phyloP scores from a whole-genome alignment of 2,888 invertebrate species.

The Metallyticus violacea region DNA sequence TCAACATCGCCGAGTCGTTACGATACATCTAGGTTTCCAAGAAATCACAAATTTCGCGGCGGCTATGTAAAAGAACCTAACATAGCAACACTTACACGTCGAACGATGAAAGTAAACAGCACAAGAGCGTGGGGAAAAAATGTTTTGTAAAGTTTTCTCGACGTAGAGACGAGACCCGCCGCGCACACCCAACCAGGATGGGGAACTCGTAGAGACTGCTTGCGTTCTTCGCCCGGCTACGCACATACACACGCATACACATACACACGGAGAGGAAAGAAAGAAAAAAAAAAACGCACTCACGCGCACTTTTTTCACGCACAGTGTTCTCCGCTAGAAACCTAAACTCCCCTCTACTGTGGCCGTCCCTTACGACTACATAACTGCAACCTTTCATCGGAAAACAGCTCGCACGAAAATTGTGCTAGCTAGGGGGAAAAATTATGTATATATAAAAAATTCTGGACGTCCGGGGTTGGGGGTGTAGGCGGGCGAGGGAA shows the following conservation, averaged over 20 bases:
- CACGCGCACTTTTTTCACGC: slow-evolving; percentile 44
- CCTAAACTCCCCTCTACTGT: not conserved
- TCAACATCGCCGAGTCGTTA: not conserved
- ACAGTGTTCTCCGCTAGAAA: slow-evolving; percentile 32
- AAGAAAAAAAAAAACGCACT: slow-evolving; percentile 23
- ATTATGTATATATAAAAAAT: not conserved
- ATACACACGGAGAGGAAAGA: not conserved
- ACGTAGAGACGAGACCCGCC: not conserved
- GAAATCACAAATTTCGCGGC: not conserved
- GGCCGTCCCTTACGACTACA: not conserved
- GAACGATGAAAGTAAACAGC: not conserved
- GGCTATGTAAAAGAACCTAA: not conserved
- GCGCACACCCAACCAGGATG: not conserved
- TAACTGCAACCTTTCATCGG: slow-evolving; percentile 30
- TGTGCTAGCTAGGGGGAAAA: slow-evolving; percentile 7
- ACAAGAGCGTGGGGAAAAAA: not conserved
- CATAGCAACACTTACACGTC: not conserved
- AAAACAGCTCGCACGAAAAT: slow-evolving; percentile 22
- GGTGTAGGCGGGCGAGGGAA: slow-evolving; percentile 5
- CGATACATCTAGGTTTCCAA: not conserved
- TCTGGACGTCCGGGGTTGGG: slow-evolving; percentile 1
- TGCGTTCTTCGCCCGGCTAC: slow-evolving; percentile 18
- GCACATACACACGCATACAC: slow-evolving; percentile 25
- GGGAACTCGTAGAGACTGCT: slow-evolving; percentile 11
- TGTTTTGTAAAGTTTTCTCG: not conserved